Evolutionary conservation across 2,888 invertebrate genomes (phyloP).

Genomic region (Palloptera scutellata): DNA sequence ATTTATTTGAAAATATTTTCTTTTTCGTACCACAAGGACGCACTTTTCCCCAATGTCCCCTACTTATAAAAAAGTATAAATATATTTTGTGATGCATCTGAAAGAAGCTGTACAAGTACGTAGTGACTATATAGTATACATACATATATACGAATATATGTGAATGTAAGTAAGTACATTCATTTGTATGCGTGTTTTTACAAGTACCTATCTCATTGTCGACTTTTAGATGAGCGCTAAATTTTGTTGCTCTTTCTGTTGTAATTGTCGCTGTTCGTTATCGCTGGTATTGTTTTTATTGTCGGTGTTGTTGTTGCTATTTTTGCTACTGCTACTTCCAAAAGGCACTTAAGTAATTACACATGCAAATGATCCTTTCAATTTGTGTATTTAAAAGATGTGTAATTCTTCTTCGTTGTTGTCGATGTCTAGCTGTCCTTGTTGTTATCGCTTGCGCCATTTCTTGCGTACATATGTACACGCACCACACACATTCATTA

Average conservation of each 20-base stretch:
- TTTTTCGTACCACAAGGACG: no score
- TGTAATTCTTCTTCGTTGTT: not conserved
- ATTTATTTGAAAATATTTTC: no score
- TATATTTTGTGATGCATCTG: no score
- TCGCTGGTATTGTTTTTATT: not conserved
- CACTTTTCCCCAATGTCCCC: no score
- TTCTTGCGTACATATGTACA: slow-evolving; percentile 1
- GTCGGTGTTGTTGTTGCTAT: not conserved
- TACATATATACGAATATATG: no score
- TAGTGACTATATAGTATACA: no score
- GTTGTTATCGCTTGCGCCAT: slow-evolving; percentile 3
- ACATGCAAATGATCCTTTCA: slow-evolving; percentile 25
- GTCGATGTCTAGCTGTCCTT: slow-evolving; percentile 1
- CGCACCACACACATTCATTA: slow-evolving; percentile 9
- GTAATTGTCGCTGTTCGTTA: not conserved
- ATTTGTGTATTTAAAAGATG: slow-evolving; percentile 14
- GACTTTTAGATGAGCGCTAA: no score
- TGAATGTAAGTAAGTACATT: no score
- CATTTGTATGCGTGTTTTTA: no score
- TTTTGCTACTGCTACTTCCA: not conserved
- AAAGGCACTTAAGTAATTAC: slow-evolving; percentile 24
- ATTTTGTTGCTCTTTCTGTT: not conserved
- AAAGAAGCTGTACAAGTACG: no score
- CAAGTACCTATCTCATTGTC: no score
- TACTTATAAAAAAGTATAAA: no score